Base-by-base conservation (phyloP, 2,888 invertebrate genomes). In the Zhuqinia jingwanae region DNA sequence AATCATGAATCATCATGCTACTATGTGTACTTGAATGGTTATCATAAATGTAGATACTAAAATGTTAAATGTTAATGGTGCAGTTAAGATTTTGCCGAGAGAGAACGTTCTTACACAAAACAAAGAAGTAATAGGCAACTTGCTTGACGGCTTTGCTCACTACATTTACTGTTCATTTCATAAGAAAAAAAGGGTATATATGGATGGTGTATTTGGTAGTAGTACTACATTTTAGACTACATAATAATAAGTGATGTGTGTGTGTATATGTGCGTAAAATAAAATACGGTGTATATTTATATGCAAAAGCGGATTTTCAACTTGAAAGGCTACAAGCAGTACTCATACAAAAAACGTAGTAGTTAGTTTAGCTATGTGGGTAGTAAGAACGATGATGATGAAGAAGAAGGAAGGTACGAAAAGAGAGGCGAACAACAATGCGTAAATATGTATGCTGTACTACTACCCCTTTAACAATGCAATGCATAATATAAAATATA, bases 231-330 rank as follows among this genome's bases (percentile, higher is more conserved):
- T n/a, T n/a, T n/a, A n/a, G n/a, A 36, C 36, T 36, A 36, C 36
- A 3, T 36, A n/a, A n/a, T n/a, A n/a, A 36, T 36, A 36, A 36
- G 13, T 13, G 3, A 8, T 50, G 50, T 50, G n/a, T n/a, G n/a
- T n/a, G n/a, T n/a, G n/a, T n/a, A n/a, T n/a, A n/a, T 50, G 50
- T 50, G 50, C 50, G 50, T 50, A 50, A 5, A 50, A 13, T 2
- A n/a, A 15, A 50, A 50, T n/a, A n/a, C n/a, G n/a, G 15, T 36
- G 8, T 36, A 8, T 36, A 13, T n/a, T 2, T 50, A 13, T 25
- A 63, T 17, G 50, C 81, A n/a, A 73, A 81, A 58, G 81, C 73
- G 81, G 81, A 81, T 73, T 81, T 58, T 81, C 81, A 70, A 81
- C 68, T 81, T 73, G 70, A 50, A 73, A 50, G 50, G 25, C 10